Conservation (phyloP, 1,140 invertebrate species). For the Helicoverpa zea region DNA sequence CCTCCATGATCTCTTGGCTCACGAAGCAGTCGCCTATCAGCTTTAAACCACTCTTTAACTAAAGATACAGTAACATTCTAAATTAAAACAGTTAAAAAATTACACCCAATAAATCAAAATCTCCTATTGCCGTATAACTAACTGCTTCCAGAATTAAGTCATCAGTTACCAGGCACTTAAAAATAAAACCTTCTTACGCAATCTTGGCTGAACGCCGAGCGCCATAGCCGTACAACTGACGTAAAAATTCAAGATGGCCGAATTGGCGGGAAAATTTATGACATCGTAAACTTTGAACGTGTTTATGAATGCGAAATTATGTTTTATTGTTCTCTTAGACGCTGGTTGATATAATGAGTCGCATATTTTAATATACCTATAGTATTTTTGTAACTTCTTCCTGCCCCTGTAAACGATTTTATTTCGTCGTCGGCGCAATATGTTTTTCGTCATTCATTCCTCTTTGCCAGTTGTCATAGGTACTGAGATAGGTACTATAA, state of each 20-base stretch:
- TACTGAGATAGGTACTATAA: too few relatives aligned
- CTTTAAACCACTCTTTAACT: too few relatives aligned
- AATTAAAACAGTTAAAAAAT: too few relatives aligned
- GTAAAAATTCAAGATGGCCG: conserved; percentile 43
- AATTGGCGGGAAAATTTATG: conserved; percentile 39
- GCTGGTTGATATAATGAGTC: not conserved
- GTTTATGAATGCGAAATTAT: not conserved
- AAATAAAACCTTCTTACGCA: conserved; percentile 22
- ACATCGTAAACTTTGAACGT: conserved; percentile 41
- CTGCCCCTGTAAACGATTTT: too few relatives aligned
- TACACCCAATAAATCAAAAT: too few relatives aligned
- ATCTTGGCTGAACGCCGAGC: conserved; percentile 36
- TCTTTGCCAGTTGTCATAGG: too few relatives aligned
- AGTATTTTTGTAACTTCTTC: not conserved
- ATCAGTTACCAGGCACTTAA: conserved; percentile 27
- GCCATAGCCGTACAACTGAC: conserved; percentile 18
- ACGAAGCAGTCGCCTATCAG: too few relatives aligned
- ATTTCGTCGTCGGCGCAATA: too few relatives aligned
- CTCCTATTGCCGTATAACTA: not conserved
- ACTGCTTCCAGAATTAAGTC: not conserved
- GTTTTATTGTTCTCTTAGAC: conserved; percentile 12
- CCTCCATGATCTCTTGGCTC: too few relatives aligned
- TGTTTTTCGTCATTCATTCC: too few relatives aligned
- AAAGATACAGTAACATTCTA: too few relatives aligned
- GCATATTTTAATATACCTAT: not conserved